A percentile compares a stretch with the other conserved stretches of the same genome.
Conservation (phyloP, 2,797 vertebrate species). For the Tympanoctomys barrerae region DNA sequence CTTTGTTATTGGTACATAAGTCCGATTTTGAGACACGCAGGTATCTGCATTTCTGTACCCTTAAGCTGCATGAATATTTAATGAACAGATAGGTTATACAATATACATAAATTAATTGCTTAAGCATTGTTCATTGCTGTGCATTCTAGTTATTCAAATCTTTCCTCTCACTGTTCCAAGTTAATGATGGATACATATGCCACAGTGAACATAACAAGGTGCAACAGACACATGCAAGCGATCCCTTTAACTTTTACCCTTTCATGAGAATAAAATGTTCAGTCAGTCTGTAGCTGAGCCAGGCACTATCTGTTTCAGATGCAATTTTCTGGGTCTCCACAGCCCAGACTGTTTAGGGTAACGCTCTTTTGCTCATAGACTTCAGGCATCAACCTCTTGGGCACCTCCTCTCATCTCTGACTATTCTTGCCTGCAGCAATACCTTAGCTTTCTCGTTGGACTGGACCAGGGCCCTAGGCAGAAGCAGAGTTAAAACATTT, state of each 20-base stretch:
- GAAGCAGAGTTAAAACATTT: conserved; percentile 39
- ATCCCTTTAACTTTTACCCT: conserved; percentile 27
- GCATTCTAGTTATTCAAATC: conserved; percentile 49
- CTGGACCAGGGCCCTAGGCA: background rate
- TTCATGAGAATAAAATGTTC: background rate
- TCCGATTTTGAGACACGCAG: background rate
- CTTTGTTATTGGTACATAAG: conserved; percentile 33
- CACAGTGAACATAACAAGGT: conserved; percentile 30
- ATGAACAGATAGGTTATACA: background rate
- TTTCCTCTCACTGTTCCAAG: background rate
- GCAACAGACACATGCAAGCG: background rate
- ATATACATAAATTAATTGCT: conserved; percentile 36
- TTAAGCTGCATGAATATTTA: conserved; percentile 37
- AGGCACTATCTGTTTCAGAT: background rate
- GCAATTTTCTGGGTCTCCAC: background rate
- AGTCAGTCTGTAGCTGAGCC: background rate
- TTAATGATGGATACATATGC: conserved; percentile 29
- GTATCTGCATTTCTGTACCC: background rate
- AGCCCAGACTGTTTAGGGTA: background rate
- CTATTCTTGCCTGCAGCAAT: conserved; percentile 25
- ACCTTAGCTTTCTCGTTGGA: background rate
- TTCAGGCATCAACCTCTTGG: background rate
- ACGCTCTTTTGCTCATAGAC: conserved; percentile 20
- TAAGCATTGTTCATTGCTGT: conserved; percentile 24
- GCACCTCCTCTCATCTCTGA: background rate